Evolutionary conservation across 2,888 invertebrate genomes (phyloP).

Genomic region (Stratiomys singularior): DNA sequence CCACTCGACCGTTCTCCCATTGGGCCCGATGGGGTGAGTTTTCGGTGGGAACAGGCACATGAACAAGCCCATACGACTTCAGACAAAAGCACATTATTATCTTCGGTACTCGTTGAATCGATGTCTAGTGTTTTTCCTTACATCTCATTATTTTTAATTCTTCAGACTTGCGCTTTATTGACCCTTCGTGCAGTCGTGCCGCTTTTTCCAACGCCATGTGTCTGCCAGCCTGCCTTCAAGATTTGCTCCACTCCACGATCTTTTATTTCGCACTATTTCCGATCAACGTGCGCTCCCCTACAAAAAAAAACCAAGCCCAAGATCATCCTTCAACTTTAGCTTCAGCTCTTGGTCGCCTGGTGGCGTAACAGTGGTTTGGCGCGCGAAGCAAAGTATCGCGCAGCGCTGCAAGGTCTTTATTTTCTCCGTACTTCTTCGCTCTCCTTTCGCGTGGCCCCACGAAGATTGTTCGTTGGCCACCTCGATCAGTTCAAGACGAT

Average conservation of each 20-base stretch:
- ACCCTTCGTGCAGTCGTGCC: neutral
- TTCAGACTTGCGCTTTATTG: slow-evolving; percentile 20
- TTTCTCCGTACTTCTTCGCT: no score
- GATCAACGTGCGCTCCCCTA: neutral
- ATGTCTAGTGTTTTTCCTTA: slow-evolving; percentile 22
- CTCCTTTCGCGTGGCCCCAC: neutral
- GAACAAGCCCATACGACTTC: neutral
- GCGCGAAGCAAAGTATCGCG: neutral
- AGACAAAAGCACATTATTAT: neutral
- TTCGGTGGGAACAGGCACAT: neutral
- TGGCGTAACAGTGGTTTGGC: neutral
- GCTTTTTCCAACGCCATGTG: neutral
- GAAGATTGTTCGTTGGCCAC: neutral
- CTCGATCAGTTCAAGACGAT: neutral
- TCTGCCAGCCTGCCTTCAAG: neutral
- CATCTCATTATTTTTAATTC: slow-evolving; percentile 43
- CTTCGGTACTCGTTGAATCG: neutral
- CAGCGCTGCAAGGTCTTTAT: no score
- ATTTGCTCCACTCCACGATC: slow-evolving; percentile 3
- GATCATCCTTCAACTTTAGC: slow-evolving; percentile 28
- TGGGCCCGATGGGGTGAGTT: no score
- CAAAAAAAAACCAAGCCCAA: neutral
- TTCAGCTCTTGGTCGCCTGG: neutral
- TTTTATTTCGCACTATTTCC: no score
- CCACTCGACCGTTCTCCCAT: neutral